Conservation (phyloP, 2,797 vertebrate genomes). For the Gallirallus australis region DNA sequence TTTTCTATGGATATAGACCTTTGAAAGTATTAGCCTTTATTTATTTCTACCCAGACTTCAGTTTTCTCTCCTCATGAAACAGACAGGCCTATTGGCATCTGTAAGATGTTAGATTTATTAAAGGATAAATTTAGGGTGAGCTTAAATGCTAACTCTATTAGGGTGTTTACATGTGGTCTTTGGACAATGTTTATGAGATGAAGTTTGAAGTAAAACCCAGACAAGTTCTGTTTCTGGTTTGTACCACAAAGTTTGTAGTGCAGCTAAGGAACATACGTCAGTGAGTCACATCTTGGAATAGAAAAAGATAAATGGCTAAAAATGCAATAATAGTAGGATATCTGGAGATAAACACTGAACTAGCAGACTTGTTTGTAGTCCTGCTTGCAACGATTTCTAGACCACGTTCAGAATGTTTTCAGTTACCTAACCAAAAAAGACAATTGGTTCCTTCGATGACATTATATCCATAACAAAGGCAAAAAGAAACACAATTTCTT, state of each 20-base stretch:
- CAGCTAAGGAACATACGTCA: constrained; percentile 47
- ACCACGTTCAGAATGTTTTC: not conserved
- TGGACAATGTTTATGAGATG: constrained; percentile 43
- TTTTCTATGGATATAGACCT: not conserved
- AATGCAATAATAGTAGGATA: constrained; percentile 32
- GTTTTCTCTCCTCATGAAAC: not conserved
- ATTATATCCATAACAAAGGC: not conserved
- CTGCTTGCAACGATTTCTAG: not conserved
- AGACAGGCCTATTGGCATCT: not conserved
- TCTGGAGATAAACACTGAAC: constrained; percentile 19
- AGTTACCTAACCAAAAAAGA: not conserved
- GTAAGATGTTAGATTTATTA: constrained; percentile 35
- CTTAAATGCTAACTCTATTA: constrained; percentile 28
- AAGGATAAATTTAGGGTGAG: not conserved
- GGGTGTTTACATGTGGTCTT: constrained; percentile 21
- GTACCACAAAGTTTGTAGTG: constrained; percentile 4
- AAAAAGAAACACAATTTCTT: not conserved
- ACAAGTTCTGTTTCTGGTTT: constrained; percentile 61
- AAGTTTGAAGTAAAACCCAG: constrained; percentile 54
- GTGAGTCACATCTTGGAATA: constrained; percentile 65
- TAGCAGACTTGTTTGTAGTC: not conserved
- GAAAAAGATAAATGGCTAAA: constrained; percentile 47
- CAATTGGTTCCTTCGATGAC: not conserved
- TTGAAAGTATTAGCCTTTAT: not conserved
- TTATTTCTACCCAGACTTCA: not conserved